Evolutionary conservation across 2,797 vertebrate genomes (phyloP), one percentile per base, ranked within the genome.

Genomic region (Pipistrellus pygmaeus): DNA sequence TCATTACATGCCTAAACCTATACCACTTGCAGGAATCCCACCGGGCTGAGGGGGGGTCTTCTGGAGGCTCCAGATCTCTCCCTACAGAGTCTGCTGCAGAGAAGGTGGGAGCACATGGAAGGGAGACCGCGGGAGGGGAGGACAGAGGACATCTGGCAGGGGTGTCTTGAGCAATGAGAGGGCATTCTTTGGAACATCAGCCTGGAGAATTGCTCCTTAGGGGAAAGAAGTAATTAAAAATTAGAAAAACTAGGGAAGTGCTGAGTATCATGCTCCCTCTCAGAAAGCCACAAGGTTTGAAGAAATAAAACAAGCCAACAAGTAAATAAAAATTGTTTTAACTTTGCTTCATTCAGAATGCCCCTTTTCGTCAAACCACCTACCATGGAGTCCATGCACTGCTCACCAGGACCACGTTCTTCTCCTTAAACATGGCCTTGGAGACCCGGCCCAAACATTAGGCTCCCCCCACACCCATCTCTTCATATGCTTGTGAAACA

Each of bases 1-100:
- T 98, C 98, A 98, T 98, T 97, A 97, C 83, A 97, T 20, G 95
- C 96, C 87, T 44, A 94, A 98, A 96, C 95, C 93, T 97, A 87
- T 93, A 96, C 91, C 93, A 97, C 96, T 96, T 96, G 96, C 96
- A 88, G 85, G 96, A 96, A 97, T 97, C 97, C 93, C 95, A 60
- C 95, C 75, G 95, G 96, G 96, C 94, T 96, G 92, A 89, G 94
- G 95, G 94, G 96, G 44, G 44, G 44, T 96, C 97, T 97, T 95
- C 88, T 57, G 17, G 10, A 48, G 73, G 85, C 80, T 77, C 95
- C 93, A 95, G 82, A 96, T 83, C 82, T 94, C 91, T 95, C 94
- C 91, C 82, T 86, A 25, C 78, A 85, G 92, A 95, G 93, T 48
- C 82, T 11, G 80, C 80, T 55, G 14, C 25, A 46, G 66, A 86